Base-by-base conservation (phyloP, 2,113 vertebrate genomes). In the Psittacus erithacus region DNA sequence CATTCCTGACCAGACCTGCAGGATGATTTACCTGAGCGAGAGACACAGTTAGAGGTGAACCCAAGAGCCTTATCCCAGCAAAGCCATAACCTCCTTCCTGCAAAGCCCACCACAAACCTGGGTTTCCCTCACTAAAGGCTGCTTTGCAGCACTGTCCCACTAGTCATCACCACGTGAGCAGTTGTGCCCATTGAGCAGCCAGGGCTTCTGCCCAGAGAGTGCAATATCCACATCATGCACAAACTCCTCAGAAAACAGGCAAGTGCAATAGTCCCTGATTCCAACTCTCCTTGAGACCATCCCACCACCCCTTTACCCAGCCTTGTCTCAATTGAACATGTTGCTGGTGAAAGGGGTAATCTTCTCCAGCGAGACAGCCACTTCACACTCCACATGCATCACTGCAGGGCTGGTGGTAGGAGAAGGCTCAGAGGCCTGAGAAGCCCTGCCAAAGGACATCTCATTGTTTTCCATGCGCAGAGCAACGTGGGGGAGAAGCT, bases 311-410 rank as follows among this genome's bases (percentile, higher is more conserved):
- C 35, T 17, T 3, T 9, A 27, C 65, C 59, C 49, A 22, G 2
- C 19, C 29, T n/a, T 1, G 2, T 6, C 65, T 41, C 96, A 98
- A 7, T 95, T 77, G 7, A 95, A 29, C 5, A 35, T 8, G 0
- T 68, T 65, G 31, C 97, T 73, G 50, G 79, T 68, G 38, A 96
- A 97, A 10, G 96, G 96, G 25, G 96, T 86, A n/a, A 98, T 86
- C 64, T 96, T 98, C 94, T 98, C 97, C 39, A 97, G 55, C 2
- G n/a, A 38, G 10, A 62, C 5, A 1, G 69, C 50, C 1, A 2
- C 22, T 17, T 81, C 79, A 3, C 64, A 3, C 65, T 82, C 92
- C 87, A 46, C 2, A 0, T 63, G 84, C 15, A 33, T 9, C 28
- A 28, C 77, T 0, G 63, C 62, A 1, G 75, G 47, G 11, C 20